Evolutionary conservation across 2,888 invertebrate genomes (phyloP), one percentile per base, ranked within the genome.

Genomic region (Aporophyla lueneburgensis): DNA sequence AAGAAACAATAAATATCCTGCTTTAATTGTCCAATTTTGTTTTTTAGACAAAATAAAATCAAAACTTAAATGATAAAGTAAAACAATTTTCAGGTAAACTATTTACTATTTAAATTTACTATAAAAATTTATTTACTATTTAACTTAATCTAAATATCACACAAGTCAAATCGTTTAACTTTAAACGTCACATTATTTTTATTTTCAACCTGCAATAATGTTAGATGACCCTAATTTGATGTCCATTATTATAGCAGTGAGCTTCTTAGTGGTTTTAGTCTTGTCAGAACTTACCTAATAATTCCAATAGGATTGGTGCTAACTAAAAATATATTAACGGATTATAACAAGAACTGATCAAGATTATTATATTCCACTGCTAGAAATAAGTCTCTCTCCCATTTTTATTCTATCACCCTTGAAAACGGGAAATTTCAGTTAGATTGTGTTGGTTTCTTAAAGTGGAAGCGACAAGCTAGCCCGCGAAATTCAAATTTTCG

Each of bases 1-100:
- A 97, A 97, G 97, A 96, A 96, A 95, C 94, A 95, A 95, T 92
- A 93, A 92, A 91, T 92, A 90, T 89, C 95, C 94, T 95, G 95
- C 94, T 95, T 95, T 96, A 95, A 93, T 94, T 93, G 92, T 81
- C 89, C 90, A 90, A 88, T 87, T 46, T 63, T 81, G 9, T 54
- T 33, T 83, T 78, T 87, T 74, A 61, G 54, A 80, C 85, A 84
- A 83, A 83, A 76, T 74, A 81, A 83, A 84, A 76, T 85, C 77
- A 86, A 79, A 82, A 81, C 40, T 4, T 12, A 83, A 83, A 71
- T 75, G 74, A 80, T 70, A 5, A 72, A 84, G 78, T 51, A 59
- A 73, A 83, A 19, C 40, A 71, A 67, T 68, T 68, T 74, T 59
- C 54, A 71, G 58, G 27, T 53, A n/a, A n/a, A n/a, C n/a, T n/a